A percentile compares a stretch with the other conserved stretches of the same genome.
Evolutionary conservation across 1,140 invertebrate genomes (phyloP).

Genomic region (Geopemphigus sp.): DNA sequence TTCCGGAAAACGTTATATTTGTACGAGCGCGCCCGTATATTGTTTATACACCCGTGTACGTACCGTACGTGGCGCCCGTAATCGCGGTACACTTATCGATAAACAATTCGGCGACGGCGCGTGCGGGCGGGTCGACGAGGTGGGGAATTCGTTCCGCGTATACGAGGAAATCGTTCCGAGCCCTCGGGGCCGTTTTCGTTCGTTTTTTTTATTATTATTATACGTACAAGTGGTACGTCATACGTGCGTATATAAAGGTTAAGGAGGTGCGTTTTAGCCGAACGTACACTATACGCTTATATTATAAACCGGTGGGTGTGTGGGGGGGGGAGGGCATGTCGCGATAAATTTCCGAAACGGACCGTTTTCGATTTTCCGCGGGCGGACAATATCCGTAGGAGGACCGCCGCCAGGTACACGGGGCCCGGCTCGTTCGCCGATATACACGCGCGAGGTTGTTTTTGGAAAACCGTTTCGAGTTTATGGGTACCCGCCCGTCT

Average conservation of each 20-base stretch:
- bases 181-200: no score
- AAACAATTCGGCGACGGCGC: conserved; percentile 45
- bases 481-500: no score
- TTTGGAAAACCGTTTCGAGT: no score
- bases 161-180: conserved; percentile 35
- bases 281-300: no score
- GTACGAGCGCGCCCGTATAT: conserved; percentile 1
- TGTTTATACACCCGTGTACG: neutral
- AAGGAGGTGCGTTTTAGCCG: neutral
- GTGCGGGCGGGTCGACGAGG: no score
- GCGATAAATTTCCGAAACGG: conserved; percentile 34
- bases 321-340: neutral
- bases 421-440: no score
- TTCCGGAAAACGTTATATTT: conserved; percentile 42
- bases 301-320: no score
- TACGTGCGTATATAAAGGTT: conserved; percentile 34
- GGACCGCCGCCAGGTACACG: no score
- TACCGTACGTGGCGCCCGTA: neutral
- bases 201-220: no score
- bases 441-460: no score
- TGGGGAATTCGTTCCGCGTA: neutral
- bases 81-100: conserved; percentile 24
- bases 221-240: conserved; percentile 4
- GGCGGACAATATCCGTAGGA: no score
- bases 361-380: conserved; percentile 43